These are phyloP conservation scores for Coregonus suidteri DNA, from an alignment of 2,797 vertebrate species.

Conservation along the genomic window DNA sequence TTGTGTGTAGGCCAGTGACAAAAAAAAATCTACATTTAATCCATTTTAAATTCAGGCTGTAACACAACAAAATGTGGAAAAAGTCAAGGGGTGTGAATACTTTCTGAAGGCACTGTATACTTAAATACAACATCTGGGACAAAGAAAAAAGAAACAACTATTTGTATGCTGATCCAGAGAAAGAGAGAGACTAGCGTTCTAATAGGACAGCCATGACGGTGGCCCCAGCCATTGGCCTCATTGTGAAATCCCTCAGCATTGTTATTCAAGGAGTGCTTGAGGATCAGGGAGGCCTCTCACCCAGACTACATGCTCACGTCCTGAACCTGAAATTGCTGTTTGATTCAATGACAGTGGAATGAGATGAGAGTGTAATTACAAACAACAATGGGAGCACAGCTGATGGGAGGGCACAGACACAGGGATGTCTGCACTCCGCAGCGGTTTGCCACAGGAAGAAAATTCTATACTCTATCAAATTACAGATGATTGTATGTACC, in stretches of 20 bases:
- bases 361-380: slow-evolving; percentile 50
- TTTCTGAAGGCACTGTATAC: no score
- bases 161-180: not conserved
- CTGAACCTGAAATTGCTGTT: slow-evolving; percentile 67
- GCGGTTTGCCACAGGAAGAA: no score
- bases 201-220: not conserved
- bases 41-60: no score
- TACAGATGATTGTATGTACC: not conserved
- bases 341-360: slow-evolving; percentile 60
- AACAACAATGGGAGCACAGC: not conserved
- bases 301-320: slow-evolving; percentile 38
- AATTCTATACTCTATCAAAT: no score
- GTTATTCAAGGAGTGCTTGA: slow-evolving; percentile 66
- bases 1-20: no score
- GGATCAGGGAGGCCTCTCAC: slow-evolving; percentile 55
- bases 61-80: no score
- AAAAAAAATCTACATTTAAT: no score
- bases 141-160: no score
- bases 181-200: slow-evolving; percentile 7
- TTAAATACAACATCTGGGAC: no score
- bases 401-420: not conserved
- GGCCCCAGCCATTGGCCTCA: no score
- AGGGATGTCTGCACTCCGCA: not conserved
- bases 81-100: no score
- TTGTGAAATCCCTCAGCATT: slow-evolving; percentile 36